phyloP scores from a whole-genome alignment of 2,113 vertebrate species.

The Terrapene triunguis region DNA sequence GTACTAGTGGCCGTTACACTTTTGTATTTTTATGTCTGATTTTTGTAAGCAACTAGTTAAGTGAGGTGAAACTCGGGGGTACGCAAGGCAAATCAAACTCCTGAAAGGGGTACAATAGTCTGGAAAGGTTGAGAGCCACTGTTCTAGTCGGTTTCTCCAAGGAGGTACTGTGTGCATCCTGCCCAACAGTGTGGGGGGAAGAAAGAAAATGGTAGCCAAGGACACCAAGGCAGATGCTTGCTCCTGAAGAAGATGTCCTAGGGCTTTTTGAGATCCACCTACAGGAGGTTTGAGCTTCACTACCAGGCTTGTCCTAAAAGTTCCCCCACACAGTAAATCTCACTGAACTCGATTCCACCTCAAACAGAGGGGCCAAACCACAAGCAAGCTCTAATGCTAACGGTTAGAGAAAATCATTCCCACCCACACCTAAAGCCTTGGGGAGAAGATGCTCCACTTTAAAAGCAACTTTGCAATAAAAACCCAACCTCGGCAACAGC shows the following conservation, averaged over 20 bases:
- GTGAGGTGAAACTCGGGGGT: no score
- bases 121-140: no score
- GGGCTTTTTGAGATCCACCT: neutral
- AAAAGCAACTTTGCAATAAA: neutral
- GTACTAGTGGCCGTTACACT: no score
- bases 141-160: neutral
- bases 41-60: no score
- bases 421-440: neutral
- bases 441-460: neutral
- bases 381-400: neutral
- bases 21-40: no score
- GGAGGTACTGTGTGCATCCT: neutral
- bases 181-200: no score
- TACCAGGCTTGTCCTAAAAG: neutral
- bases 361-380: fast-evolving
- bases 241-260: neutral
- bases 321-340: neutral
- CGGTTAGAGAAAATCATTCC: neutral
- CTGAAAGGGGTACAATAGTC: no score
- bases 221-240: fast-evolving
- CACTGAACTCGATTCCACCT: fast-evolving
- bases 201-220: neutral
- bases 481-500: neutral
- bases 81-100: no score
- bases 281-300: neutral